A percentile compares a stretch with the other conserved stretches of the same genome.
phyloP scores from a whole-genome alignment of 2,113 vertebrate species.

The Chionomys nivalis region DNA sequence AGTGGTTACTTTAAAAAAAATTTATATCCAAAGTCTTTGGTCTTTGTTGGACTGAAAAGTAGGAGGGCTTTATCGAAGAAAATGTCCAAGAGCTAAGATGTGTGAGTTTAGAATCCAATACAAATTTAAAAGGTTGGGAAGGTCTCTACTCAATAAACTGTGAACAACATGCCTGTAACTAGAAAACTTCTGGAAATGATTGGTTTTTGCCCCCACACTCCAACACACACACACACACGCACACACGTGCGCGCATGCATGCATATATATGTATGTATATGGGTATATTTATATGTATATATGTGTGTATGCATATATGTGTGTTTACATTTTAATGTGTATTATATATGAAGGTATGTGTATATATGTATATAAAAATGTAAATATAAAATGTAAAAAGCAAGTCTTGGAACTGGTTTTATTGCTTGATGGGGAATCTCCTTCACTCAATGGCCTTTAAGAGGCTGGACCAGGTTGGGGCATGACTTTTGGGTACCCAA shows the following conservation, averaged over 20 bases:
- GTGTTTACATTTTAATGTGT: too few species aligned
- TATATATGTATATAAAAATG: too few species aligned
- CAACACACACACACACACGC: too few species aligned
- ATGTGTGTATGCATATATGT: too few species aligned
- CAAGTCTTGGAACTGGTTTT: conserved; percentile 42
- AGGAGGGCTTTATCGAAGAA: conserved; percentile 77
- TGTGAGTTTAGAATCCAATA: conserved; percentile 75
- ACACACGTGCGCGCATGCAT: too few species aligned
- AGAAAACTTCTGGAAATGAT: conserved; percentile 61
- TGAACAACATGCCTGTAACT: conserved; percentile 55
- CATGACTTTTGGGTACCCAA: too few species aligned
- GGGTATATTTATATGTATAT: too few species aligned
- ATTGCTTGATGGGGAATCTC: neutral
- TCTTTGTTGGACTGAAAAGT: conserved; percentile 73
- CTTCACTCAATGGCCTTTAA: too few species aligned
- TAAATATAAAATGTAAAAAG: conserved; percentile 26
- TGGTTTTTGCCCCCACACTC: neutral
- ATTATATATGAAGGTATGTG: too few species aligned
- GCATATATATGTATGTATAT: neutral
- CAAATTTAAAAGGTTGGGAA: conserved; percentile 75
- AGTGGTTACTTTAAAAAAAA: conserved; percentile 75
- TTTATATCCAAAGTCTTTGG: conserved; percentile 78
- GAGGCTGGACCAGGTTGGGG: too few species aligned
- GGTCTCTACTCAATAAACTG: conserved; percentile 62
- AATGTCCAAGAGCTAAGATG: conserved; percentile 70